Percentiles rank a stretch among this genome's conserved stretches.
Evolutionary conservation across 2,888 invertebrate genomes (phyloP).

Genomic region (Acrocyrtus sp.): DNA sequence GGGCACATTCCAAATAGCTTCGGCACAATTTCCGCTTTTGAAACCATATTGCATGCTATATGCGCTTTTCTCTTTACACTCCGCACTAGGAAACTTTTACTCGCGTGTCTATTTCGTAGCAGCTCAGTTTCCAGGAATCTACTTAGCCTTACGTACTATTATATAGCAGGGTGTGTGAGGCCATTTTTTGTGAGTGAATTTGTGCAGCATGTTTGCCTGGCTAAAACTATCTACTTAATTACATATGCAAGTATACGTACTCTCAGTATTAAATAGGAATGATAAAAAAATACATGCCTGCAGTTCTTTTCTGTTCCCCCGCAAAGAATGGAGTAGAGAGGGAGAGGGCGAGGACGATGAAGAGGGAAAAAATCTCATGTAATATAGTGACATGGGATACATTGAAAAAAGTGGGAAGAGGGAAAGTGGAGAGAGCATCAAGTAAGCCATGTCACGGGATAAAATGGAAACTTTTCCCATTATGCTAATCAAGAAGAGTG

Average conservation of each 20-base stretch:
- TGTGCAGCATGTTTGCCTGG: not conserved
- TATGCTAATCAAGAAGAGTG: conserved; percentile 62
- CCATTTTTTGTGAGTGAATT: not conserved
- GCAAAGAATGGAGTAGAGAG: no score
- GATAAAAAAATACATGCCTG: not conserved
- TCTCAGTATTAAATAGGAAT: no score
- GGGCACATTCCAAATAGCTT: not conserved
- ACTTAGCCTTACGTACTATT: no score
- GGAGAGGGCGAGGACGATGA: not conserved
- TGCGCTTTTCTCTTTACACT: not conserved
- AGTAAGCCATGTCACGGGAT: not conserved
- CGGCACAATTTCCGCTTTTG: not conserved
- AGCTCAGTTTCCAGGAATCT: no score
- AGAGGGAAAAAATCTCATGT: not conserved
- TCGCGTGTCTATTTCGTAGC: not conserved
- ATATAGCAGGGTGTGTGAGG: not conserved
- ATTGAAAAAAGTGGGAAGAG: not conserved
- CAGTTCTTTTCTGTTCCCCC: not conserved
- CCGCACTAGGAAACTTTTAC: no score
- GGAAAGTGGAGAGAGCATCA: not conserved
- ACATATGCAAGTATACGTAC: not conserved
- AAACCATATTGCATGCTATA: conserved; percentile 19
- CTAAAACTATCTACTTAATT: not conserved
- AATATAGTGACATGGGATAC: not conserved
- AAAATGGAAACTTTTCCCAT: conserved; percentile 63